Percentiles rank a stretch among this genome's conserved stretches.
Evolutionary conservation across 2,888 invertebrate species (phyloP).

Genomic region (Aquatica leii): DNA sequence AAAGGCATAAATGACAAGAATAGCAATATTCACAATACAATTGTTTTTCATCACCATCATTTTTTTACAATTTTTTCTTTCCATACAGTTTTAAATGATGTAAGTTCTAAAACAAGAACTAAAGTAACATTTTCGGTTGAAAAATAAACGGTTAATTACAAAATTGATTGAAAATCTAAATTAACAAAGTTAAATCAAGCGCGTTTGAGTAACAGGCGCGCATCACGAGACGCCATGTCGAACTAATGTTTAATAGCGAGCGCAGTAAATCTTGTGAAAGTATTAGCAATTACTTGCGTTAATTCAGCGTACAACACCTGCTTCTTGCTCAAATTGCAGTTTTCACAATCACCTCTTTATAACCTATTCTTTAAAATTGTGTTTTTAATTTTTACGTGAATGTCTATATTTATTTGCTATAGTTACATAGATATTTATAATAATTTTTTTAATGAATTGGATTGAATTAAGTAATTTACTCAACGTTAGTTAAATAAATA

Average conservation of each 20-base stretch:
- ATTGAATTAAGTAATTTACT: too few species aligned
- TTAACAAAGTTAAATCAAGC: slow-evolving; percentile 55
- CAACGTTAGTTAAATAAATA: too few species aligned
- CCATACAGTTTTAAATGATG: too few species aligned
- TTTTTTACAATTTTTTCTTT: slow-evolving; percentile 16
- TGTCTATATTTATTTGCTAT: too few species aligned
- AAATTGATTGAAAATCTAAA: slow-evolving; percentile 54
- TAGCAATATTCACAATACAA: slow-evolving; percentile 8
- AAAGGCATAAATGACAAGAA: slow-evolving; percentile 14
- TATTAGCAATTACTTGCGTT: slow-evolving; percentile 61
- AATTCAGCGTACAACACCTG: slow-evolving; percentile 60
- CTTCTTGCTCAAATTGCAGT: slow-evolving; percentile 54
- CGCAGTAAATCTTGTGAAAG: slow-evolving; percentile 58
- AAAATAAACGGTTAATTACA: slow-evolving; percentile 51
- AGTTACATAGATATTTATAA: too few species aligned
- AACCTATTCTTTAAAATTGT: too few species aligned
- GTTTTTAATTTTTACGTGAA: too few species aligned
- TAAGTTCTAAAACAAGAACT: too few species aligned
- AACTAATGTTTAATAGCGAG: slow-evolving; percentile 57
- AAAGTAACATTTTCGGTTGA: slow-evolving; percentile 25
- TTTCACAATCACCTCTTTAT: slow-evolving; percentile 46
- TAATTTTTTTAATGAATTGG: too few species aligned
- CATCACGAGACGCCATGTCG: slow-evolving; percentile 51
- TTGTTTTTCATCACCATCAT: not conserved
- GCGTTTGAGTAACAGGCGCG: slow-evolving; percentile 44